Base-by-base conservation (phyloP, 2,888 invertebrate species). In the Heliconius sara region DNA sequence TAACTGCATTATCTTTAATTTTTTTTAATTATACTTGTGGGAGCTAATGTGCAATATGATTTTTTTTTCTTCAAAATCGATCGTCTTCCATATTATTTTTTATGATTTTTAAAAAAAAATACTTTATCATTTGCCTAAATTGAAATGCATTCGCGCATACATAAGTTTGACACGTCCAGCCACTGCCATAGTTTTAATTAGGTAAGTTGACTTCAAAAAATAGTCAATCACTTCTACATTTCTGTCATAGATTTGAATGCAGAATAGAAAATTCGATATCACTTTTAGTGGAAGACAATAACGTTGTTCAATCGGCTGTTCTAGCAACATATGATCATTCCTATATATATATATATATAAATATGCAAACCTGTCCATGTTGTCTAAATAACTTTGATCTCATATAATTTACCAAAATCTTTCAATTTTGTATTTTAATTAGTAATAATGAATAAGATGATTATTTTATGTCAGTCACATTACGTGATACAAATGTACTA, bases 131-230 rank as follows among this genome's bases (percentile, higher is more conserved):
- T 79, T 79, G 70, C 66, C 77, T 71, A 75, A 75, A 75, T 76
- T 67, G 60, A 70, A 60, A 47, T 70, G 25, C 43, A 25, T 70
- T 74, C 63, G 77, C 78, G 57, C 80, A 67, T 77, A 68, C 75
- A 79, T 83, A 72, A 80, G 78, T 81, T 83, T 84, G 82, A 83
- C 81, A 87, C 87, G 85, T 89, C 87, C 88, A 87, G 86, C 86
- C 92, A 93, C 92, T 92, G 93, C 92, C 92, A 91, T 92, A 90
- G 88, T 87, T 87, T 87, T 89, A 91, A 89, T 84, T 88, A 89
- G 83, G 87, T 89, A 89, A 88, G 87, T 85, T 87, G 83, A 84
- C 77, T 79, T 80, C 78, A 39, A 77, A 80, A 77, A 78, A 72
- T 80, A 68, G 76, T 76, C 43, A 73, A 77, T 67, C 78, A 63